Base-by-base conservation (phyloP, 2,113 vertebrate species). In the Phaetusa simplex region DNA sequence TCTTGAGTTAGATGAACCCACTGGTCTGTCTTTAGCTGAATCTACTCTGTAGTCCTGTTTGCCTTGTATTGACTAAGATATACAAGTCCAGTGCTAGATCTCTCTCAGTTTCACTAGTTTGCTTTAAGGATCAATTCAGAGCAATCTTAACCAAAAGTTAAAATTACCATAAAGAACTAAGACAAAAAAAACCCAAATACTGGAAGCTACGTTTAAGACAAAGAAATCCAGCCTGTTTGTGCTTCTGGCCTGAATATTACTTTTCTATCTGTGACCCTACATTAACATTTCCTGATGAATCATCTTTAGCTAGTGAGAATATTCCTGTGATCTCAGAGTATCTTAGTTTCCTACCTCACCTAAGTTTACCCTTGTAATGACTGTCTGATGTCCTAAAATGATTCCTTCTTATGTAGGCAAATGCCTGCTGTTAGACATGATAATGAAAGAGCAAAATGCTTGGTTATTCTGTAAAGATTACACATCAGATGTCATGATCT, bases 391-490 rank as follows among this genome's bases (percentile, higher is more conserved):
- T 81, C 72, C 88, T 92, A 79, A 76, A 47, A 84, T 72, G 65
- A 89, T 85, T 92, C 34, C 80, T 95, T 81, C 88, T 83, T 70
- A 49, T 81, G 64, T 64, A 90, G 85, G 86, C 40, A 97, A 88
- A 93, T 91, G 30, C 14, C 5, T 7, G 61, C 72, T 92, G 14
- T 87, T 82, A 93, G 66, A 52, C 52, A 61, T 49, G 80, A 50
- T 89, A 93, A 95, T 95, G 88, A 94, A 86, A 94, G 82, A 83
- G 52, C 36, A 47, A 87, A 94, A 77, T 13, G 43, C 26, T 50
- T 83, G 43, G 78, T 86, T 88, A 65, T 65, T 89, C 43, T 88
- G 53, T 27, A 78, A 61, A 81, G 67, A 27, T 80, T 71, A 66
- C 29, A 56, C 47, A 62, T 91, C 15, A 42, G 20, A 73, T 89